Percentiles rank a stretch among this genome's conserved stretches.
Conservation (phyloP, 2,888 invertebrate species). For the Caenorhabditis japonica region DNA sequence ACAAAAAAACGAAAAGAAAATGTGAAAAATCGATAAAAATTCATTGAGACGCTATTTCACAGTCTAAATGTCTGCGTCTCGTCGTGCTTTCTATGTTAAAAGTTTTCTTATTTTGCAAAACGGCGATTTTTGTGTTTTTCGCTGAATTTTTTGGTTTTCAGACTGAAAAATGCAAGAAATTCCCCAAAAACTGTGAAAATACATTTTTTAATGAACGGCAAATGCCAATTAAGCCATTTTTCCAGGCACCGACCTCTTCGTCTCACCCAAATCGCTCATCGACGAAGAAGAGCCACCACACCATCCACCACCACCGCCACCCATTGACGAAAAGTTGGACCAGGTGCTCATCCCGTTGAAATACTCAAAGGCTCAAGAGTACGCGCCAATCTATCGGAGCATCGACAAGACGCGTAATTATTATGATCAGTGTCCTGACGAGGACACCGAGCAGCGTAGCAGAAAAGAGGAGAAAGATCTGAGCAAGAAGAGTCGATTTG, state of each 20-base stretch:
- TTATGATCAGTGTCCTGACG: conserved; percentile 36
- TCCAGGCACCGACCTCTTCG: conserved; percentile 48
- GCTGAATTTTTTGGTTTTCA: too few relatives aligned
- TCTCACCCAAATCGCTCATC: conserved; percentile 42
- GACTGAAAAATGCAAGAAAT: too few relatives aligned
- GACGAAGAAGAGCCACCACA: conserved; percentile 51
- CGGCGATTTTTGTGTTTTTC: too few relatives aligned
- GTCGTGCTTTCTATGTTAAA: too few relatives aligned
- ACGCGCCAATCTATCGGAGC: conserved; percentile 33
- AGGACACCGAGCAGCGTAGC: too few relatives aligned
- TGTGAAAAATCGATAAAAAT: too few relatives aligned
- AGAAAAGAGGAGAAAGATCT: conserved; percentile 15
- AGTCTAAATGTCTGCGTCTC: too few relatives aligned
- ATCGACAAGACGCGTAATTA: conserved; percentile 17
- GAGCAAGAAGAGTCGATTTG: neutral
- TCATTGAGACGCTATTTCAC: too few relatives aligned
- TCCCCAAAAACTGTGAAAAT: too few relatives aligned
- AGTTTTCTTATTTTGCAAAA: too few relatives aligned
- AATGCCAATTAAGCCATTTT: conserved; percentile 4
- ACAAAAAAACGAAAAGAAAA: too few relatives aligned
- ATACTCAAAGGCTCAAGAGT: conserved; percentile 23
- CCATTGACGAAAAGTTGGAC: conserved; percentile 38
- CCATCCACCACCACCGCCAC: conserved; percentile 38
- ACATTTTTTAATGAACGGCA: too few relatives aligned
- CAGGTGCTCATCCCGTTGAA: conserved; percentile 52